These are phyloP conservation scores for Pachliopta kotzebuea DNA, from an alignment of 2,888 invertebrate species.

Conservation along the genomic window DNA sequence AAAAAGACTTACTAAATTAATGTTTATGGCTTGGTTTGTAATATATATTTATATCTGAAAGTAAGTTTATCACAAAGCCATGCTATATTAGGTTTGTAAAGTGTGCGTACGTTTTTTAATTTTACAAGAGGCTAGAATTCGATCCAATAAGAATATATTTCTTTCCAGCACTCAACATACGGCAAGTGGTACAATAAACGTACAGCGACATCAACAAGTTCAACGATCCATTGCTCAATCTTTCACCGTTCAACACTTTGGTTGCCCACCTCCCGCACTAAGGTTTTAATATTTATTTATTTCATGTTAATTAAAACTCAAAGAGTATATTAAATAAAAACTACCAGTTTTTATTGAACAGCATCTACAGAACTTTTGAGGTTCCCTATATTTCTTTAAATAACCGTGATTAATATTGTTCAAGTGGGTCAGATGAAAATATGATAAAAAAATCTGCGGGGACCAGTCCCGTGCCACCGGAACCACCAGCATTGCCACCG, in stretches of 20 bases:
- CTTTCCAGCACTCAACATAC: slow-evolving; percentile 62
- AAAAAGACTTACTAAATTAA: too few relatives aligned
- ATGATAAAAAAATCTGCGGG: slow-evolving; percentile 66
- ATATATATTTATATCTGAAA: too few relatives aligned
- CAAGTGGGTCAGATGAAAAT: slow-evolving; percentile 71
- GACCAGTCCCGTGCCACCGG: slow-evolving; percentile 72
- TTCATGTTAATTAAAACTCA: background rate
- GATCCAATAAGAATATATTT: too few relatives aligned
- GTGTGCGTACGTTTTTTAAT: too few relatives aligned
- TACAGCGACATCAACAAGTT: slow-evolving; percentile 66
- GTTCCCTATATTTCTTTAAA: too few relatives aligned
- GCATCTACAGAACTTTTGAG: too few relatives aligned
- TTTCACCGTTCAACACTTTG: slow-evolving; percentile 71
- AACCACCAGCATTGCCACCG: slow-evolving; percentile 79
- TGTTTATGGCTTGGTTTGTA: too few relatives aligned
- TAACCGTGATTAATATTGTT: slow-evolving; percentile 25
- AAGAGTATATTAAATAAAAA: background rate
- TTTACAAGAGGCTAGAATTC: too few relatives aligned
- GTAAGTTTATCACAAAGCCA: too few relatives aligned
- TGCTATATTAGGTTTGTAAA: too few relatives aligned
- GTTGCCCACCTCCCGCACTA: slow-evolving; percentile 66
- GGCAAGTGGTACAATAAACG: slow-evolving; percentile 53
- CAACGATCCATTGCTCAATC: slow-evolving; percentile 72
- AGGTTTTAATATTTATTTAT: slow-evolving; percentile 10
- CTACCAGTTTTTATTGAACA: too few relatives aligned